A percentile compares a stretch with the other conserved stretches of the same genome.
Evolutionary conservation across 2,113 vertebrate species (phyloP).

Genomic region (Camelus bactrianus): DNA sequence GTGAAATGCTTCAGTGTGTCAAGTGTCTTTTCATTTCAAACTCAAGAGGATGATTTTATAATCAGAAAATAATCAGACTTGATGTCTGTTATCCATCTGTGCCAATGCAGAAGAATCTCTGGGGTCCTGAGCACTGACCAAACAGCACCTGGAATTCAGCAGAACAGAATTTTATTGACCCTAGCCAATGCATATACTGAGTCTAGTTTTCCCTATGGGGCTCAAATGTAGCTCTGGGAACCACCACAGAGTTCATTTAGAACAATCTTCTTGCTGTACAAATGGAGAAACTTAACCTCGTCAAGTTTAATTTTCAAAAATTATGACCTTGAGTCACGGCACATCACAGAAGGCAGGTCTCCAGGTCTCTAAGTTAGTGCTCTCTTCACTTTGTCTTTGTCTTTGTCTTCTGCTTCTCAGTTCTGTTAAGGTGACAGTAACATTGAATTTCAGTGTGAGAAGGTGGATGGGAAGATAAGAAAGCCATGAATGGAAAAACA

Average conservation of each 20-base stretch:
- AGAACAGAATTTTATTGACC: not conserved
- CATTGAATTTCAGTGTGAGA: not conserved
- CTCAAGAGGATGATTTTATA: not conserved
- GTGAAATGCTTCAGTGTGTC: not conserved
- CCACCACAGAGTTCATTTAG: not conserved
- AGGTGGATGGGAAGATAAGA: not conserved
- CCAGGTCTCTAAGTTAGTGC: not conserved
- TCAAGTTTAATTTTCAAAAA: not conserved
- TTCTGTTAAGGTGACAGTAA: not conserved
- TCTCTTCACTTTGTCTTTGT: not conserved
- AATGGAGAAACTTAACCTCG: not conserved
- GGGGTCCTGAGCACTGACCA: not conserved
- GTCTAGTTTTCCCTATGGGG: not conserved
- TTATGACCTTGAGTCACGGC: not conserved
- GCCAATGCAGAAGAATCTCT: not conserved
- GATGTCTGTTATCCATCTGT: not conserved
- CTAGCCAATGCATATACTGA: not conserved
- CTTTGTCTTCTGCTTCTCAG: not conserved
- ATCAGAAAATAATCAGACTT: conserved; percentile 16
- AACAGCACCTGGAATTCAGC: not conserved
- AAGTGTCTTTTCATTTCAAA: conserved; percentile 48
- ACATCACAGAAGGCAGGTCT: not conserved
- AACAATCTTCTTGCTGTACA: not conserved
- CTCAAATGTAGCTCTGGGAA: not conserved
- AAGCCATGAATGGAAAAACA: not conserved